phyloP scores from a whole-genome alignment of 2,113 vertebrate genomes.

The Eolophus roseicapilla region DNA sequence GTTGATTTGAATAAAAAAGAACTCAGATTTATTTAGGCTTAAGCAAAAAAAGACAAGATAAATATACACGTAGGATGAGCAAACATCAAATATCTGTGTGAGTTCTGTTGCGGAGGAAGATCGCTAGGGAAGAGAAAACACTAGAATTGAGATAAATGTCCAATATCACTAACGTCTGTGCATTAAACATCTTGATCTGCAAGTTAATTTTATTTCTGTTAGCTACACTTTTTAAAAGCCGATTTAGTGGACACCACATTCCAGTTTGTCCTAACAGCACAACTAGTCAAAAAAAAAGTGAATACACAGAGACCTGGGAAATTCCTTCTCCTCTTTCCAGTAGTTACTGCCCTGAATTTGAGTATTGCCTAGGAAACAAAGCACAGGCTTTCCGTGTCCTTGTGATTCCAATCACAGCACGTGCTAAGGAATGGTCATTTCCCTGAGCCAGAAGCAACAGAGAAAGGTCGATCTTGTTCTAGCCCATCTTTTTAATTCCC shows the following conservation, averaged over 20 bases:
- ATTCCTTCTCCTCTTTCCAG: not conserved
- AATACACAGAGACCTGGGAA: not conserved
- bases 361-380: not conserved
- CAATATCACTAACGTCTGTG: not conserved
- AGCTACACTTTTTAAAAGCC: not conserved
- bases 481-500: not conserved
- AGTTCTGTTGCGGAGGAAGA: not conserved
- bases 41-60: conserved; percentile 46
- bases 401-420: not conserved
- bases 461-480: not conserved
- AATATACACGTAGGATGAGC: conserved; percentile 3
- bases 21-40: conserved; percentile 36
- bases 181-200: not conserved
- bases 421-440: not conserved
- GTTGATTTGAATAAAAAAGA: conserved; percentile 27
- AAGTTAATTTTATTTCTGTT: not conserved
- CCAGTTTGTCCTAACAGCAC: not conserved
- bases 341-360: not conserved
- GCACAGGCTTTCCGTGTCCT: not conserved
- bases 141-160: not conserved
- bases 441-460: not conserved
- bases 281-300: not conserved
- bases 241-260: not conserved
- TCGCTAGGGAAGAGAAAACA: not conserved
- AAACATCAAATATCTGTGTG: conserved; percentile 42